phyloP scores from a whole-genome alignment of 2,888 invertebrate species.

The Hydropsyche betteni region DNA sequence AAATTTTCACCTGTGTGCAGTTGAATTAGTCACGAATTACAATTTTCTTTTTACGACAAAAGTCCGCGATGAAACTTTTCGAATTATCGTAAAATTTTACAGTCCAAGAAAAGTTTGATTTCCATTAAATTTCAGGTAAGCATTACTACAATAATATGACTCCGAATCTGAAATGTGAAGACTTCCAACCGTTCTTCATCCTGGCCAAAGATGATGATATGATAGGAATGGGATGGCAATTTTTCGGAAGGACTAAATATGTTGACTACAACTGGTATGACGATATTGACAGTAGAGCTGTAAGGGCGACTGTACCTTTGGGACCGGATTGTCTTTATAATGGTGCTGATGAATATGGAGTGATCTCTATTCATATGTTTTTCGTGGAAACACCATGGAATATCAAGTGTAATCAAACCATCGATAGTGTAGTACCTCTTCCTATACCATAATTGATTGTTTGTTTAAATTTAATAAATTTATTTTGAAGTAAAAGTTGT shows the following conservation, averaged over 20 bases:
- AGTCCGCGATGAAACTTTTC: too few species aligned
- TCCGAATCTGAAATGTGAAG: slow-evolving; percentile 42
- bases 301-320: slow-evolving; percentile 47
- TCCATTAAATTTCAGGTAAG: slow-evolving; percentile 47
- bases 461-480: background rate
- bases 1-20: background rate
- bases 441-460: background rate
- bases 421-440: slow-evolving; percentile 48
- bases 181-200: slow-evolving; percentile 50
- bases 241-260: slow-evolving; percentile 45
- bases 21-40: background rate
- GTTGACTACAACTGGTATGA: slow-evolving; percentile 51
- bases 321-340: slow-evolving; percentile 49
- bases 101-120: background rate
- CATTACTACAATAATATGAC: slow-evolving; percentile 53
- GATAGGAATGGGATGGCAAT: slow-evolving; percentile 51
- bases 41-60: too few species aligned
- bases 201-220: slow-evolving; percentile 48
- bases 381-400: slow-evolving; percentile 52
- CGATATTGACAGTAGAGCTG: slow-evolving; percentile 42
- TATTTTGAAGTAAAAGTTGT: background rate
- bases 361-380: slow-evolving; percentile 52
- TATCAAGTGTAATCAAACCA: slow-evolving; percentile 45
- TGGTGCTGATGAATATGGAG: slow-evolving; percentile 47
- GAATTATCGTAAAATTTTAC: too few species aligned